Evolutionary conservation across 2,888 invertebrate species (phyloP).

Genomic region (Platycheirus rosarum): DNA sequence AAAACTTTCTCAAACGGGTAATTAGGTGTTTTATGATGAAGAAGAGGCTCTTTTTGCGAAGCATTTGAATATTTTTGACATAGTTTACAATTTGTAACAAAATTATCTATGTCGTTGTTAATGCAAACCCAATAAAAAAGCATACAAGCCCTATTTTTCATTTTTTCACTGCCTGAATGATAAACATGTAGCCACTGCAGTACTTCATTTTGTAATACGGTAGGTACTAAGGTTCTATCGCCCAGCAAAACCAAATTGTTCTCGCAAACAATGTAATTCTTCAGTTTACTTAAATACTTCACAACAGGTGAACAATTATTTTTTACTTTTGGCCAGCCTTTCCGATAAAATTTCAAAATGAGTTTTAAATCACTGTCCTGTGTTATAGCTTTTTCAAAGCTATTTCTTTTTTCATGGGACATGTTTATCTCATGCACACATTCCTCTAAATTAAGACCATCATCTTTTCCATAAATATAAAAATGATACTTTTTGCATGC

Average conservation of each 20-base stretch:
- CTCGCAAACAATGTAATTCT: slow-evolving; percentile 15
- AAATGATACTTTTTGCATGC: too few relatives aligned
- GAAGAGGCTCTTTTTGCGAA: slow-evolving; percentile 28
- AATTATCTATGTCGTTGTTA: slow-evolving; percentile 23
- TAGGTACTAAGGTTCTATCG: slow-evolving; percentile 34
- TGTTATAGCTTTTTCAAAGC: slow-evolving; percentile 17
- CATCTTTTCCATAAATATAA: slow-evolving; percentile 13
- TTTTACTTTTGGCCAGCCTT: slow-evolving; percentile 11
- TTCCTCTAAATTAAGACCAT: background rate
- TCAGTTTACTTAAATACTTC: slow-evolving; percentile 16
- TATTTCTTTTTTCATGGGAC: slow-evolving; percentile 23
- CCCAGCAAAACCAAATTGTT: slow-evolving; percentile 33
- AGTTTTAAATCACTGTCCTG: background rate
- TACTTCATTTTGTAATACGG: slow-evolving; percentile 26
- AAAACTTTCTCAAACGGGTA: slow-evolving; percentile 45
- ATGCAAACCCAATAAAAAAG: slow-evolving; percentile 29
- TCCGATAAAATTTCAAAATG: background rate
- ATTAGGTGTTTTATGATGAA: slow-evolving; percentile 33
- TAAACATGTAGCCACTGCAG: slow-evolving; percentile 36
- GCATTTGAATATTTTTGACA: slow-evolving; percentile 29
- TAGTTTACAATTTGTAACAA: slow-evolving; percentile 24
- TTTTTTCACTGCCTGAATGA: slow-evolving; percentile 22
- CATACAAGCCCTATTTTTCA: slow-evolving; percentile 19
- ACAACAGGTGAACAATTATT: background rate
- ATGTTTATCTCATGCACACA: slow-evolving; percentile 28